Evolutionary conservation across 2,113 vertebrate genomes (phyloP).

Genomic region (Pseudopodoces humilis): DNA sequence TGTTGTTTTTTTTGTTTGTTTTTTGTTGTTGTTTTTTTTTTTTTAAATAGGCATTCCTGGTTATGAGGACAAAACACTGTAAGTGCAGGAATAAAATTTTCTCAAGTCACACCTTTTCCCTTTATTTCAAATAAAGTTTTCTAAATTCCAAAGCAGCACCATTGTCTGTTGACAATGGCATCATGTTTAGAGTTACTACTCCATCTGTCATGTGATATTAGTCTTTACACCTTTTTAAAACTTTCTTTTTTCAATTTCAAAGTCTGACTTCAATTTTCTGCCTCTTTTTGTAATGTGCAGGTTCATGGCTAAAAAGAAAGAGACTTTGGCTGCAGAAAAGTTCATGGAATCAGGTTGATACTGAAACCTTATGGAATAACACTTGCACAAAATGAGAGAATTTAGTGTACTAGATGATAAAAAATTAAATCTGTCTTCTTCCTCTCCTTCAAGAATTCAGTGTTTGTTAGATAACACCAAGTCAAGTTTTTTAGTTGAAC

Average conservation of each 20-base stretch:
- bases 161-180: neutral
- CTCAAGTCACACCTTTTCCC: fast-evolving
- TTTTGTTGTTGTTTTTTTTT: no score
- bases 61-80: neutral
- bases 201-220: neutral
- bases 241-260: neutral
- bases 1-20: no score
- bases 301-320: neutral
- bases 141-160: neutral
- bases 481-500: neutral
- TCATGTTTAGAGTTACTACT: neutral
- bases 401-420: neutral
- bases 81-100: neutral
- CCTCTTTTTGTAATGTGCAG: neutral
- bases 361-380: neutral
- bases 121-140: neutral
- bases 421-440: neutral
- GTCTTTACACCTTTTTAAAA: neutral
- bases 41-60: fast-evolving
- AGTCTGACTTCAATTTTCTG: neutral
- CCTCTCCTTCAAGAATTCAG: neutral
- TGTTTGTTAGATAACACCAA: neutral
- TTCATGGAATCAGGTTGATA: neutral
- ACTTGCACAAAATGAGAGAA: neutral
- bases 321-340: neutral